A percentile compares a stretch with the other conserved stretches of the same genome.
phyloP scores from a whole-genome alignment of 2,888 invertebrate genomes.

The Cryptocephalus moraei region DNA sequence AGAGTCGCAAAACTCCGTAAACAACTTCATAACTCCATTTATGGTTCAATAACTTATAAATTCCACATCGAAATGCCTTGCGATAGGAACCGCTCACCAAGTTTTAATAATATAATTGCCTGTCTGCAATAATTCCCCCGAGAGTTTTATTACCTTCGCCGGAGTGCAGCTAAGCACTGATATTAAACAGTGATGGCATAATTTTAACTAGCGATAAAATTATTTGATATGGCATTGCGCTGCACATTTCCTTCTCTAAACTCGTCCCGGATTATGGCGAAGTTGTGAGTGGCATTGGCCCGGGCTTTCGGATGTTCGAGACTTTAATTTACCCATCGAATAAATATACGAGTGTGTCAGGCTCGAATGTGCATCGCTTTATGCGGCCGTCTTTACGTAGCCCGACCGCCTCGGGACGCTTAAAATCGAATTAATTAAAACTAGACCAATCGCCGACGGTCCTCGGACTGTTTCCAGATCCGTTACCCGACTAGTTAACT shows the following conservation, averaged over 20 bases:
- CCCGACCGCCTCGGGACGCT: too few species aligned
- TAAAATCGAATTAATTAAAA: too few species aligned
- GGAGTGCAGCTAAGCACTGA: conserved; percentile 9
- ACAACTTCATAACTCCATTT: too few species aligned
- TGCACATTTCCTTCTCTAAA: conserved; percentile 15
- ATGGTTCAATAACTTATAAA: too few species aligned
- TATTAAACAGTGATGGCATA: conserved; percentile 12
- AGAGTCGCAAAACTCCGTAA: too few species aligned
- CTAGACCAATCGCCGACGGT: too few species aligned
- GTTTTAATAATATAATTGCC: not conserved
- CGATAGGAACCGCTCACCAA: not conserved
- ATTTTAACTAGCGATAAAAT: conserved; percentile 21
- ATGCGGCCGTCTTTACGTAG: not conserved
- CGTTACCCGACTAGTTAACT: too few species aligned
- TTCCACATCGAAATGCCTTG: not conserved
- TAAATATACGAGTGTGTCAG: conserved; percentile 9
- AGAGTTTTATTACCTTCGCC: not conserved
- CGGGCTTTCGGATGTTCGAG: conserved; percentile 9
- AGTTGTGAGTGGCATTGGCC: conserved; percentile 15
- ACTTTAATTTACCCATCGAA: conserved; percentile 8
- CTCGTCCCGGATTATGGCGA: conserved; percentile 12
- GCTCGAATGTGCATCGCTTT: conserved; percentile 2
- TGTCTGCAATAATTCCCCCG: conserved; percentile 9
- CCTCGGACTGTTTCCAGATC: too few species aligned
- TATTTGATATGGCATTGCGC: conserved; percentile 16